A percentile compares a stretch with the other conserved stretches of the same genome.
Evolutionary conservation across 2,888 invertebrate genomes (phyloP).

Genomic region (Eudemis profundana): DNA sequence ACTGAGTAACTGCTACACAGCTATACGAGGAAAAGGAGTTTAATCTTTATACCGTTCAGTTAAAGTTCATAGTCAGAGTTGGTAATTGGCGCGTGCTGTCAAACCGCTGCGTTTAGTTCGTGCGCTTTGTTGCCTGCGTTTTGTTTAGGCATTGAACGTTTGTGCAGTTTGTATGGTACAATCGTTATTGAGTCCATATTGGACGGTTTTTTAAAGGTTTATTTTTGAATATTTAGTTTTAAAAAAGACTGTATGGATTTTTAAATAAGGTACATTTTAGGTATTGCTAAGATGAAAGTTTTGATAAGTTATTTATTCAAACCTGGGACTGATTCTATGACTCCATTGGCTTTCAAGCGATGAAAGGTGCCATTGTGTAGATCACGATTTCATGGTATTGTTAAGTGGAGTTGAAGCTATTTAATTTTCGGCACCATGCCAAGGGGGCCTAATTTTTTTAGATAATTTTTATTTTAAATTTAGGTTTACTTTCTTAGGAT

Average conservation of each 20-base stretch:
- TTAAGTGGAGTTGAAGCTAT: too few species aligned
- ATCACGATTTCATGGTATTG: too few species aligned
- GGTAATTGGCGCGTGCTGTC: not conserved
- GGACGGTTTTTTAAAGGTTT: not conserved
- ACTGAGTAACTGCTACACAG: not conserved
- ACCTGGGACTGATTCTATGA: slow-evolving; percentile 1
- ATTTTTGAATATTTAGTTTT: not conserved
- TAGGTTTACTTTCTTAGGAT: too few species aligned
- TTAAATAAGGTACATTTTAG: not conserved
- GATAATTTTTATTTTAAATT: too few species aligned
- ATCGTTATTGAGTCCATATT: slow-evolving; percentile 10
- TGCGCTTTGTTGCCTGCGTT: slow-evolving; percentile 23
- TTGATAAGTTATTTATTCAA: not conserved
- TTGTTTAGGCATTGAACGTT: slow-evolving; percentile 22
- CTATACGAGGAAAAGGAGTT: not conserved
- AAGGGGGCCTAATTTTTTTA: too few species aligned
- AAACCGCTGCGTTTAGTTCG: slow-evolving; percentile 24
- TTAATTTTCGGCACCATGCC: too few species aligned
- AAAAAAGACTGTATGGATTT: not conserved
- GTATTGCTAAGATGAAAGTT: too few species aligned
- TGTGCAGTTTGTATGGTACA: slow-evolving; percentile 30
- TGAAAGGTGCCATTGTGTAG: not conserved
- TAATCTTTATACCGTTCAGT: not conserved
- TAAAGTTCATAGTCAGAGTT: not conserved
- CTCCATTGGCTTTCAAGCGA: not conserved